Conservation (phyloP, 2,888 invertebrate species). For the Xanthorhoe designata region DNA sequence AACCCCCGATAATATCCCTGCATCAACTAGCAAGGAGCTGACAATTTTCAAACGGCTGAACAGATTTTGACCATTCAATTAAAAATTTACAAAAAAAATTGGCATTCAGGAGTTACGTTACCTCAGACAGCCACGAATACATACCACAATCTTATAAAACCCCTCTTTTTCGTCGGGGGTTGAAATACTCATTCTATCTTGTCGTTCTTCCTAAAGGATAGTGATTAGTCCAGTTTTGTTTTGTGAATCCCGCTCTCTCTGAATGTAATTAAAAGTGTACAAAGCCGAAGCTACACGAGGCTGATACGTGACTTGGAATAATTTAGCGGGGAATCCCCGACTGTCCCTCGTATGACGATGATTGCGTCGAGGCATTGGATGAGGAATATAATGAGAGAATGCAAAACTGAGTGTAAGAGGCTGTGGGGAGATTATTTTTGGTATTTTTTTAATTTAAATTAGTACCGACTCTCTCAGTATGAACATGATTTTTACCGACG, state of each 20-base stretch:
- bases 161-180: too few species aligned
- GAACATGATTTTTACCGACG: background rate
- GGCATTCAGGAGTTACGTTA: too few species aligned
- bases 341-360: conserved; percentile 63
- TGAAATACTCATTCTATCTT: background rate
- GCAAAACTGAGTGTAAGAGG: conserved; percentile 51
- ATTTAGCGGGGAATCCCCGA: conserved; percentile 73
- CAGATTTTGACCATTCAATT: too few species aligned
- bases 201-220: conserved; percentile 33
- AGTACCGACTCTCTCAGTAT: background rate
- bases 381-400: conserved; percentile 65
- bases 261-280: conserved; percentile 77
- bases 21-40: too few species aligned
- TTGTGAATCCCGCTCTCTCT: conserved; percentile 27
- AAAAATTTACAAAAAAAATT: too few species aligned
- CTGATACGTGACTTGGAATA: conserved; percentile 77
- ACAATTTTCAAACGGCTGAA: too few species aligned
- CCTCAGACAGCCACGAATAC: too few species aligned
- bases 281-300: conserved; percentile 70
- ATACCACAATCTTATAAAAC: too few species aligned
- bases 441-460: background rate
- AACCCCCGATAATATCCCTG: too few species aligned
- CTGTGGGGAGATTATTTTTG: background rate
- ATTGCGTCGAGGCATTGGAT: conserved; percentile 56
- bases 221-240: conserved; percentile 47